Base-by-base conservation (phyloP, 2,888 invertebrate species). In the Drosophila paranaensis region DNA sequence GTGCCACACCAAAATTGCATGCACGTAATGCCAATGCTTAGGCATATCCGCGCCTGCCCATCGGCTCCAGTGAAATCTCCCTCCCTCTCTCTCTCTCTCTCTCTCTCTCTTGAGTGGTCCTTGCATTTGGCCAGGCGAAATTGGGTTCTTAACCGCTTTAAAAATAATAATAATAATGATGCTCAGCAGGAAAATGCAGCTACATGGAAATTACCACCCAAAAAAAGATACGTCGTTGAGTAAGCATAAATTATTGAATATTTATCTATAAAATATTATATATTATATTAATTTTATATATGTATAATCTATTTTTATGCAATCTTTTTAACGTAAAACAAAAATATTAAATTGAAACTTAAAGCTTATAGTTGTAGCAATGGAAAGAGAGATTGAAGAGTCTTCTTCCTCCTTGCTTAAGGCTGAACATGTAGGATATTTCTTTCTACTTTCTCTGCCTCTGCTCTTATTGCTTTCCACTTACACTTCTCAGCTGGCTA, bases 11-110 rank as follows among this genome's bases (percentile, higher is more conserved):
- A 61, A 82, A 82, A 84, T 82, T 81, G 67, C 82, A 69, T 81
- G 82, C 74, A 77, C 66, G 54, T 84, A 85, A 86, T 85, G 56
- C 77, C 83, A 75, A 86, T 81, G 85, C 83, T 86, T 83, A 86
- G 68, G 64, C 83, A 79, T 77, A 79, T 73, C 78, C 74, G 66
- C 66, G 70, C 74, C 57, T 79, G 63, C 66, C 75, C 81, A 83
- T 79, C 79, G 61, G 67, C 74, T 70, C 66, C 68, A 66, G 55
- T 74, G 68, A 75, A 81, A 82, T 72, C 58, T 46, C 11, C 13
- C 46, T 45, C 51, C 6, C 20, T 8, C 27, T 9, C 40, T 14
- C 25, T 14, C 9, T 8, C 20, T 9, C n/a, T 14, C 27, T 6
- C 40, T 14, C 13, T 14, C 13, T n/a, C 14, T 13, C 14, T 25